Conservation (phyloP, 2,113 vertebrate species). For the Mystacornis crossleyi region DNA sequence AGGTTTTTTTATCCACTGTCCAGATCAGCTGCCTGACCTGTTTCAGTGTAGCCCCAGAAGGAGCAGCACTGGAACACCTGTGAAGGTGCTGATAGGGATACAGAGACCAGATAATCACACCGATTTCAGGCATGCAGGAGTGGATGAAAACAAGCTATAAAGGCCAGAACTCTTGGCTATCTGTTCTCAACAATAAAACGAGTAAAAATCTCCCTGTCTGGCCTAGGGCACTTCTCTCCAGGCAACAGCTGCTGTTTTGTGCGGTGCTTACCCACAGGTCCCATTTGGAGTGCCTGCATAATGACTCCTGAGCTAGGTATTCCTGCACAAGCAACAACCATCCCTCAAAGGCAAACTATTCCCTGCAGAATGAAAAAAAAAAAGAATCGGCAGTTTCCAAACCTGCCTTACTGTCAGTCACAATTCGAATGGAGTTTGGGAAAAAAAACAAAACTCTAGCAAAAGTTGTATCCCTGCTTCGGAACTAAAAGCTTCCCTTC, state of each 20-base stretch:
- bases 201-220: not conserved
- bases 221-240: not conserved
- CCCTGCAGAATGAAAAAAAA: not conserved
- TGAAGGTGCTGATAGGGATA: not conserved
- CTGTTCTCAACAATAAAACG: not conserved
- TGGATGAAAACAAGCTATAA: not conserved
- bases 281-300: not conserved
- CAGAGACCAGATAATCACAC: not conserved
- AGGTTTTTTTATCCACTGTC: not conserved
- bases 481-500: not conserved
- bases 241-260: not conserved
- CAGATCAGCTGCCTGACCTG: not conserved
- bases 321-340: not conserved
- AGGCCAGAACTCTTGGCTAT: not conserved
- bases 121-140: not conserved
- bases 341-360: constrained; percentile 7
- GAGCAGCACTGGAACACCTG: not conserved
- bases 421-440: not conserved
- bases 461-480: not conserved
- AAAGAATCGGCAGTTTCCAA: not conserved
- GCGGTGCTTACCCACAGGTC: not conserved
- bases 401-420: not conserved
- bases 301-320: not conserved
- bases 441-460: not conserved
- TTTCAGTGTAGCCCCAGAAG: not conserved